Evolutionary conservation across 2,888 invertebrate genomes (phyloP), one percentile per base, ranked within the genome.

Genomic region (Bembecia ichneumoniformis): DNA sequence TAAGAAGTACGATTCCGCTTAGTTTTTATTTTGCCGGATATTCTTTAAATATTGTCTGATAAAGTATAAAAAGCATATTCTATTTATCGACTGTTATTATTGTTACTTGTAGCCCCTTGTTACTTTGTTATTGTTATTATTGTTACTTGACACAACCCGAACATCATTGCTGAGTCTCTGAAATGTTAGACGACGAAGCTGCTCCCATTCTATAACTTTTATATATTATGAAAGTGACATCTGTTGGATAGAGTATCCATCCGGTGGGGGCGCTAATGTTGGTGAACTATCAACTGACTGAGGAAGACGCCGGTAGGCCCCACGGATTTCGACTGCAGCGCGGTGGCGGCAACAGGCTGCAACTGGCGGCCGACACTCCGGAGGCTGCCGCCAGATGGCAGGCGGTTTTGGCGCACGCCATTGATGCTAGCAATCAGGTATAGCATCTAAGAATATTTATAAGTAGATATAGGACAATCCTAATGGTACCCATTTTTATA

Each of bases 181-280:
- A 40, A n/a, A 40, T 7, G n/a, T 9, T 14, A n/a, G 40, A 40
- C 1, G 10, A 40, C n/a, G n/a, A 10, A 40, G 40, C n/a, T 9
- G 14, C n/a, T 10, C n/a, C 10, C 0, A 9, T 35, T 35, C 35
- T 9, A 35, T 35, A 9, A 14, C 7, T 14, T n/a, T 14, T 40
- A 3, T 40, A 11, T 40, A n/a, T n/a, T n/a, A 40, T 15, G 43
- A 40, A 44, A 15, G 7, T 44, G 15, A 4, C 15, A 44, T 15
- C 44, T 44, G 14, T 44, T 15, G 17, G n/a, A 72, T 70, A 94
- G 95, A 95, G 95, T 68, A 91, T 92, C 53, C 95, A 95, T 75
- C 96, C 96, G 51, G 93, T 96, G 44, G 97, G 97, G 55, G 96
- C 96, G 13, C 90, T 96, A 57, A 94, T 95, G 89, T 88, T 97